Conservation (phyloP, 1,140 invertebrate species). For the Melanaphis sacchari region DNA sequence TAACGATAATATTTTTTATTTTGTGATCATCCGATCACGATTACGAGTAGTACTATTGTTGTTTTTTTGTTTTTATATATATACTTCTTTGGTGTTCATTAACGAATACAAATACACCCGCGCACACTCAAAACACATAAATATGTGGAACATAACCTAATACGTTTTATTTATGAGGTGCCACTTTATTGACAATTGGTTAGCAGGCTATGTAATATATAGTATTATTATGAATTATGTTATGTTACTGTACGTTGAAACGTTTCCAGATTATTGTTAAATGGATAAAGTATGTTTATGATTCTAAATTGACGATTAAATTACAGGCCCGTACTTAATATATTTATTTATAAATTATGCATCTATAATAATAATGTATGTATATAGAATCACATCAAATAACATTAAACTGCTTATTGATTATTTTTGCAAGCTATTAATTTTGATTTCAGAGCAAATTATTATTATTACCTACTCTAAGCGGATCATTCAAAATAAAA, state of each 20-base stretch:
- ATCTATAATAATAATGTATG: neutral
- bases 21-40: neutral
- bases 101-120: slow-evolving; percentile 18
- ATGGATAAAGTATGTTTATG: neutral
- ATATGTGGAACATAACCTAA: slow-evolving; percentile 26
- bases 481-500: neutral
- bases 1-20: neutral
- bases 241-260: neutral
- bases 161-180: neutral
- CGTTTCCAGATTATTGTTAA: neutral
- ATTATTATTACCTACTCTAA: neutral
- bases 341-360: neutral
- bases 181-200: neutral
- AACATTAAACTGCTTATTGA: neutral
- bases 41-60: neutral
- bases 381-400: neutral
- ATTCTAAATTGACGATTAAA: neutral
- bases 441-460: neutral
- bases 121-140: neutral
- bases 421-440: neutral
- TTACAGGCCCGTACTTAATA: neutral
- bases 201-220: neutral
- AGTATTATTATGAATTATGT: neutral
- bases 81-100: neutral
- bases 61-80: neutral